Evolutionary conservation across 1,140 invertebrate species (phyloP).

Genomic region (Heliconius melpomene): DNA sequence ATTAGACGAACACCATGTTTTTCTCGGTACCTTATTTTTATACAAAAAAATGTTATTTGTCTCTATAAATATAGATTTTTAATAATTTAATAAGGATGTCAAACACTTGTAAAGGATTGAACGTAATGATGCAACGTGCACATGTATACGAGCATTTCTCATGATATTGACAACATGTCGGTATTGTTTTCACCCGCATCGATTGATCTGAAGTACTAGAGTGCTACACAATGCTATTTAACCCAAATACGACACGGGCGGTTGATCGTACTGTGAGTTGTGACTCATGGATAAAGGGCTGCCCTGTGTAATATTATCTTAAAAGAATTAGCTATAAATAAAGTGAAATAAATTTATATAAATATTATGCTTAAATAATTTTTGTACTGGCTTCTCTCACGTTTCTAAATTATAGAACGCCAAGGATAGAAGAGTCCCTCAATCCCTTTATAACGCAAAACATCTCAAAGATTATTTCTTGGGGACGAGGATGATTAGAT

Average conservation of each 20-base stretch:
- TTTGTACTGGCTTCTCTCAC: too few relatives aligned
- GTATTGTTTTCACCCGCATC: conserved; percentile 30
- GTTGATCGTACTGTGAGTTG: conserved; percentile 20
- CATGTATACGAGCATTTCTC: conserved; percentile 18
- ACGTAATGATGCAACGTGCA: background rate
- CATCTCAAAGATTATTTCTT: too few relatives aligned
- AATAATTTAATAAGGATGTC: background rate
- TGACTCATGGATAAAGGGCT: conserved; percentile 46
- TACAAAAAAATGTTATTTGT: too few relatives aligned
- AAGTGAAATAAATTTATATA: too few relatives aligned
- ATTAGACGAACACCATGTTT: too few relatives aligned
- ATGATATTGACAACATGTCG: conserved; percentile 23
- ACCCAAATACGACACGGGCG: conserved; percentile 48
- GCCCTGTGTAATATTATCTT: conserved; percentile 7
- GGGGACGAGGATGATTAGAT: too few relatives aligned
- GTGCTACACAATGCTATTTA: conserved; percentile 47
- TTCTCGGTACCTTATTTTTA: too few relatives aligned
- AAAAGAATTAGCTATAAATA: conserved; percentile 10
- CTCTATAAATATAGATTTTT: background rate
- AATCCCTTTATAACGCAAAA: too few relatives aligned
- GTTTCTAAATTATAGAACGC: too few relatives aligned
- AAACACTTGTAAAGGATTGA: background rate
- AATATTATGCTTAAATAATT: background rate
- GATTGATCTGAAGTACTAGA: conserved; percentile 35
- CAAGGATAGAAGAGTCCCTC: too few relatives aligned